A percentile compares a stretch with the other conserved stretches of the same genome.
phyloP scores from a whole-genome alignment of 2,888 invertebrate species.

The Muschampia plurimacula region DNA sequence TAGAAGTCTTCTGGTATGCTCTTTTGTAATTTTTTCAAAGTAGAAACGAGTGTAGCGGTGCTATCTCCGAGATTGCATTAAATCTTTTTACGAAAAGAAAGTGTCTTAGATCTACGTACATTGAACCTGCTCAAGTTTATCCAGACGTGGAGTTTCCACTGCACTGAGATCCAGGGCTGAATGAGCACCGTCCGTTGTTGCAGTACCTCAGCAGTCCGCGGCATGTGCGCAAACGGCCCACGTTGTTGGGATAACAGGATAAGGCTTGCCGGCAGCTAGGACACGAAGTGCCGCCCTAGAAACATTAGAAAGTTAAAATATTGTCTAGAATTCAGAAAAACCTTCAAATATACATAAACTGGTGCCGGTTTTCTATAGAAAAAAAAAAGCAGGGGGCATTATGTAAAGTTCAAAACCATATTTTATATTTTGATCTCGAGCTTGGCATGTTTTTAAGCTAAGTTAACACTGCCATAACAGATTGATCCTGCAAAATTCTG shows the following conservation, averaged over 20 bases:
- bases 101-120: not conserved
- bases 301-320: not conserved
- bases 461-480: too few relatives aligned
- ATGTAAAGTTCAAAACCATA: too few relatives aligned
- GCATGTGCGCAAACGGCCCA: conserved; percentile 57
- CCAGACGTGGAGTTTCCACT: not conserved
- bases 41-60: too few relatives aligned
- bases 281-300: conserved; percentile 53
- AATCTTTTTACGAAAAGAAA: not conserved
- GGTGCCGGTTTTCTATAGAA: too few relatives aligned
- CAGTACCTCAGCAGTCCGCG: conserved; percentile 51
- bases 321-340: too few relatives aligned
- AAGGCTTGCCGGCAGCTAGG: conserved; percentile 55
- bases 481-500: too few relatives aligned
- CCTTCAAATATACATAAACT: too few relatives aligned
- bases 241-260: conserved; percentile 55
- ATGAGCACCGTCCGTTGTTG: conserved; percentile 65
- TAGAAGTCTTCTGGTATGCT: too few relatives aligned
- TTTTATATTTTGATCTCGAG: too few relatives aligned
- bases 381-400: too few relatives aligned
- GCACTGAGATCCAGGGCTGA: conserved; percentile 55
- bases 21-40: too few relatives aligned
- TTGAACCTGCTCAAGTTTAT: not conserved
- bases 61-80: not conserved
- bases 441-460: too few relatives aligned